Evolutionary conservation across 2,113 vertebrate genomes (phyloP).

Genomic region (Epinephelus moara): DNA sequence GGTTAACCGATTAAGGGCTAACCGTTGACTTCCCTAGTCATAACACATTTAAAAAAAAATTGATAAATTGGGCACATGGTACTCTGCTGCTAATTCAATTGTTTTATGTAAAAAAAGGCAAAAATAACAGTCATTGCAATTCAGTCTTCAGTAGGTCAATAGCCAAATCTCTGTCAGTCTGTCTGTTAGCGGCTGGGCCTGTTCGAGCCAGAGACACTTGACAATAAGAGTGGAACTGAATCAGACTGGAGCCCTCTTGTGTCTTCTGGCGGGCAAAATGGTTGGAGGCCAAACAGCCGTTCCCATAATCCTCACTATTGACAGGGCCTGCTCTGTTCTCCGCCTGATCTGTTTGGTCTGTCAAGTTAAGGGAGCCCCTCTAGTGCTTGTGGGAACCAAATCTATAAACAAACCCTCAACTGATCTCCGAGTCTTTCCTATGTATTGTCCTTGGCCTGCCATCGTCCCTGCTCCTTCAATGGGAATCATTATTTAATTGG

Average conservation of each 20-base stretch:
- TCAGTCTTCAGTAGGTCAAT: constrained; percentile 46
- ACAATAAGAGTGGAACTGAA: constrained; percentile 76
- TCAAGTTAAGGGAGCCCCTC: constrained; percentile 79
- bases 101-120: neutral
- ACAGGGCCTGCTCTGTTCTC: constrained; percentile 76
- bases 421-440: constrained; percentile 64
- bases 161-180: constrained; percentile 49
- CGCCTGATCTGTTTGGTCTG: constrained; percentile 77
- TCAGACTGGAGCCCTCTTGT: constrained; percentile 80
- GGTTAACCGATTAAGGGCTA: too few species aligned
- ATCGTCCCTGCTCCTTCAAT: constrained; percentile 70
- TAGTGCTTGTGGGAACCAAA: constrained; percentile 75
- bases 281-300: constrained; percentile 81
- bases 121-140: constrained; percentile 13
- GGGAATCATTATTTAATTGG: constrained; percentile 78
- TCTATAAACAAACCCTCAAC: constrained; percentile 77
- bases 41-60: neutral
- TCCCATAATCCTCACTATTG: constrained; percentile 81
- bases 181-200: constrained; percentile 46
- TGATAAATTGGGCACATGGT: constrained; percentile 4
- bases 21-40: neutral
- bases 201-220: constrained; percentile 73
- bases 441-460: constrained; percentile 66
- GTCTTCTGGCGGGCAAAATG: constrained; percentile 78
- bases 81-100: constrained; percentile 1